phyloP scores from a whole-genome alignment of 2,888 invertebrate genomes.

The Thera obeliscata region DNA sequence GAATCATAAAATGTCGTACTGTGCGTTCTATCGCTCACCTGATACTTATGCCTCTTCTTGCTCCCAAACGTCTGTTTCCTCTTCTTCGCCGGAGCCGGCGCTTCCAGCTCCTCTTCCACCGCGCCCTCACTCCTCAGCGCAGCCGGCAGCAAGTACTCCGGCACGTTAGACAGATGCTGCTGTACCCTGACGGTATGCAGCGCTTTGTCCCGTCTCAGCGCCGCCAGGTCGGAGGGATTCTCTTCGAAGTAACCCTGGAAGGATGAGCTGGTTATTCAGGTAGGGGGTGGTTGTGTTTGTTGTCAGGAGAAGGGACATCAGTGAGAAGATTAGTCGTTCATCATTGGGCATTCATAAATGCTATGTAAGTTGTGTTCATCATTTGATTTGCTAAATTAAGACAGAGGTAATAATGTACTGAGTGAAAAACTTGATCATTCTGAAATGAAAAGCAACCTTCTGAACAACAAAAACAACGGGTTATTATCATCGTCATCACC shows the following conservation, averaged over 20 bases:
- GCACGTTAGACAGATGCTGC: constrained; percentile 94
- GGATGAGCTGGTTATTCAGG: constrained; percentile 2
- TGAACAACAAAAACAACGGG: too few relatives aligned
- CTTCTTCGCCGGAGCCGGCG: constrained; percentile 59
- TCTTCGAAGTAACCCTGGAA: constrained; percentile 94
- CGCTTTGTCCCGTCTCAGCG: constrained; percentile 93
- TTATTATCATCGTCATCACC: too few relatives aligned
- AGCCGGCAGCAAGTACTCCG: constrained; percentile 95
- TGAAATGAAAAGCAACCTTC: too few relatives aligned
- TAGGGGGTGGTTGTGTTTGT: neutral
- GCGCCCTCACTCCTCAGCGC: constrained; percentile 87
- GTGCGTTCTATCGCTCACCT: constrained; percentile 53
- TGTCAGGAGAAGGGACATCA: constrained; percentile 48
- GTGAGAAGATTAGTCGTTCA: constrained; percentile 83
- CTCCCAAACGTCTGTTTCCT: constrained; percentile 67
- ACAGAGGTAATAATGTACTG: too few relatives aligned
- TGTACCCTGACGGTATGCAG: constrained; percentile 93
- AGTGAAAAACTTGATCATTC: too few relatives aligned
- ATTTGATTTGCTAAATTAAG: too few relatives aligned
- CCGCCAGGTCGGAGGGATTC: constrained; percentile 94
- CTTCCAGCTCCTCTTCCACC: constrained; percentile 64
- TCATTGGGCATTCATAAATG: constrained; percentile 66
- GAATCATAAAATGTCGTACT: too few relatives aligned
- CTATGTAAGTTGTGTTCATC: constrained; percentile 59
- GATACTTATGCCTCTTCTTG: constrained; percentile 73